Base-by-base conservation (phyloP, 2,113 vertebrate genomes). In the Urocynchramus pylzowi region DNA sequence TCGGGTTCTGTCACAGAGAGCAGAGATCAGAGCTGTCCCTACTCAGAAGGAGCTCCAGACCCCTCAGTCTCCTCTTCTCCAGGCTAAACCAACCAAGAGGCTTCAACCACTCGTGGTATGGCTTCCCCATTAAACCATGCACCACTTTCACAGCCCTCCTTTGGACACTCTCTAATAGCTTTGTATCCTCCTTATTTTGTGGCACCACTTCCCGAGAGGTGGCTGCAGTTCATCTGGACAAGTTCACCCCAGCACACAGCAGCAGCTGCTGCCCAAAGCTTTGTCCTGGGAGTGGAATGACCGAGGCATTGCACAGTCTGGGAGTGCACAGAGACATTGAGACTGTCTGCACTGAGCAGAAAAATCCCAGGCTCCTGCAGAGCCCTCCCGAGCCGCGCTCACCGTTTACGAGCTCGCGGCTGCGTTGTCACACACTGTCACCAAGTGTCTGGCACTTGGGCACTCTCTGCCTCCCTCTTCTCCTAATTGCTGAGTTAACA, bases 81-180 rank as follows among this genome's bases (percentile, higher is more conserved):
- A 57, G 52, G 5, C 45, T n/a, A 11, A 23, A 67, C 28, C 47
- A 28, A 5, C 37, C 69, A 45, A n/a, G 28, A 4, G 28, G 11
- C 16, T 45, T 67, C 69, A 82, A 6, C 50, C 44, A 4, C 33
- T 57, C 33, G 6, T 65, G 44, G 9, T 3, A 2, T 8, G 28
- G 10, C 47, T 41, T 28, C 24, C 16, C 21, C 26, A 50, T 35
- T 31, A 18, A 70, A 49, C 57, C 50, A 7, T 5, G 23, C 35
- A 4, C 22, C 17, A 18, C 9, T 41, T 44, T 9, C 52, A 6
- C 1, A 21, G 13, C 57, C 24, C 35, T 73, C 6, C n/a, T 45
- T 39, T 45, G 45, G 19, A 3, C 18, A 1, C 45, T 16, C 35
- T 27, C 27, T 5, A 2, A 10, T 2, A 24, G 4, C 13, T 45